A percentile compares a stretch with the other conserved stretches of the same genome.
Conservation (phyloP, 2,113 vertebrate genomes). For the Sarotherodon lohbergeri region DNA sequence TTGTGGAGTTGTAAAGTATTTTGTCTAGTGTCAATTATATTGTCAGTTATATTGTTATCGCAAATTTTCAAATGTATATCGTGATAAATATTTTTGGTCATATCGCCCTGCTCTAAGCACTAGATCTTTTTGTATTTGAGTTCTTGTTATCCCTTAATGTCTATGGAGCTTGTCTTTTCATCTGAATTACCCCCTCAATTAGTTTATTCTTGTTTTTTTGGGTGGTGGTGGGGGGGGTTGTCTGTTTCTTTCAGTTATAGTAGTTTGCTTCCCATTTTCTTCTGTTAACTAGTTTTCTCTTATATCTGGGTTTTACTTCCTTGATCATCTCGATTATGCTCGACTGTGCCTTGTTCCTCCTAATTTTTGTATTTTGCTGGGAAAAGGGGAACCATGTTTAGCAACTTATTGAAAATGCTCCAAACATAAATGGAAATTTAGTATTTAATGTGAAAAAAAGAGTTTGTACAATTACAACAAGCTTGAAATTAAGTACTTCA, state of each 20-base stretch:
- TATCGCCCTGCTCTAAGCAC: too few relatives aligned
- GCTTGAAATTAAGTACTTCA: not conserved
- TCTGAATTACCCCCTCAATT: not conserved
- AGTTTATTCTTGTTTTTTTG: not conserved
- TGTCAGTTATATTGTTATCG: too few relatives aligned
- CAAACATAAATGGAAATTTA: not conserved
- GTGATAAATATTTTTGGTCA: too few relatives aligned
- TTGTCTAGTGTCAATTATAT: too few relatives aligned
- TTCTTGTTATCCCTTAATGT: not conserved
- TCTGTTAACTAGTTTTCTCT: not conserved
- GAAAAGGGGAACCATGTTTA: not conserved
- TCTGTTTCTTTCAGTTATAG: not conserved
- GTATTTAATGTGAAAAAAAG: not conserved
- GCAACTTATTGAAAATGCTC: not conserved
- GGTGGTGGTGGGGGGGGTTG: accelerated
- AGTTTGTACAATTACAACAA: not conserved
- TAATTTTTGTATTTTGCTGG: not conserved
- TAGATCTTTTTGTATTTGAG: not conserved
- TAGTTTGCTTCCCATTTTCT: not conserved
- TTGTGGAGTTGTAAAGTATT: too few relatives aligned
- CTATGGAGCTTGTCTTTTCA: not conserved
- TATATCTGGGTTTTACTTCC: not conserved
- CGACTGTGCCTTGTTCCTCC: not conserved
- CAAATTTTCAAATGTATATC: too few relatives aligned
- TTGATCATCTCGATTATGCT: not conserved